phyloP scores from a whole-genome alignment of 2,797 vertebrate species.

The Thaleichthys pacificus region DNA sequence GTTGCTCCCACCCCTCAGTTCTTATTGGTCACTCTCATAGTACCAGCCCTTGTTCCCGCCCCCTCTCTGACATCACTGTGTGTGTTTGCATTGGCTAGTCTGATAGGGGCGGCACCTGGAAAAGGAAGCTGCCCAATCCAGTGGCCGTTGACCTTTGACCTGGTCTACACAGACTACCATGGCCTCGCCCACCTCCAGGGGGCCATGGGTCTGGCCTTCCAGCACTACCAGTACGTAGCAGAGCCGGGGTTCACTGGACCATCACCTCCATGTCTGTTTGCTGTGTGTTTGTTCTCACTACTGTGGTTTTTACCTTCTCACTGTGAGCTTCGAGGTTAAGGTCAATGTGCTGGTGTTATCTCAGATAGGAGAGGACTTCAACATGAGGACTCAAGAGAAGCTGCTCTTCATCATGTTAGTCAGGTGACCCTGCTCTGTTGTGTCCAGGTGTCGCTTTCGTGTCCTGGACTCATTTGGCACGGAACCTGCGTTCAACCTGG shows the following conservation, averaged over 20 bases:
- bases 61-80: neutral
- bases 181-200: conserved; percentile 70
- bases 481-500: conserved; percentile 73
- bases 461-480: conserved; percentile 78
- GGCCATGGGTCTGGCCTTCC: conserved; percentile 73
- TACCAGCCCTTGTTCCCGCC: neutral
- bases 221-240: conserved; percentile 9
- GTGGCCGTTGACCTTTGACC: conserved; percentile 70
- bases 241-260: no score
- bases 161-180: conserved; percentile 76
- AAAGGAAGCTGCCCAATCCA: conserved; percentile 72
- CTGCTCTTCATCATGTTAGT: no score
- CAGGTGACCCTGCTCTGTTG: neutral
- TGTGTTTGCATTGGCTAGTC: conserved; percentile 50
- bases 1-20: neutral
- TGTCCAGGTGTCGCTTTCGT: conserved; percentile 69
- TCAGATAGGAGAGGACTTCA: no score
- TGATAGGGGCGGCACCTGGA: conserved; percentile 72
- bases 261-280: no score
- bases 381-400: no score
- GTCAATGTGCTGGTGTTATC: neutral
- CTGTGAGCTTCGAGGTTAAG: no score
- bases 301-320: no score
- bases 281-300: no score
- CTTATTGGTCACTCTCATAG: neutral